Evolutionary conservation across 2,797 vertebrate species (phyloP).

Genomic region (Takifugu ocellatus): DNA sequence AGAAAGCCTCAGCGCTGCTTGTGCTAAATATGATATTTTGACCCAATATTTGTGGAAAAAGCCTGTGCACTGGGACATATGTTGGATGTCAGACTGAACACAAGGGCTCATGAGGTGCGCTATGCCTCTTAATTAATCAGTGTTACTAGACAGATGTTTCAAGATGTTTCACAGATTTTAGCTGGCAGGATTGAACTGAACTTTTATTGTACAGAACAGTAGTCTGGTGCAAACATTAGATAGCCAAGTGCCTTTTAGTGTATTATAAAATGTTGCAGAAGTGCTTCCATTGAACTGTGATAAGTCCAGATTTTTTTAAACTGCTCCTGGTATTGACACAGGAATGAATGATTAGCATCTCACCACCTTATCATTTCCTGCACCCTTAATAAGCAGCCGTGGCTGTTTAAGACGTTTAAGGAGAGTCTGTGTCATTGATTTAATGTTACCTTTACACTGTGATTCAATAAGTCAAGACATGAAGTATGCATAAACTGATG

Average conservation of each 20-base stretch:
- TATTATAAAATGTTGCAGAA: slow-evolving; percentile 28
- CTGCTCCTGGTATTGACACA: slow-evolving; percentile 8
- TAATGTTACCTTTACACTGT: slow-evolving; percentile 16
- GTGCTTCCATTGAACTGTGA: slow-evolving; percentile 25
- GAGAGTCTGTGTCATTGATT: slow-evolving; percentile 10
- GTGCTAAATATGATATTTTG: slow-evolving; percentile 7
- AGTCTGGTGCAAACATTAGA: slow-evolving; percentile 9
- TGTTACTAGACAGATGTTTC: slow-evolving; percentile 27
- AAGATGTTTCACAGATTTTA: slow-evolving; percentile 6
- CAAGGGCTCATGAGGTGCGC: slow-evolving; percentile 7
- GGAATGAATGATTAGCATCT: slow-evolving; percentile 14
- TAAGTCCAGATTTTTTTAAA: slow-evolving; percentile 12
- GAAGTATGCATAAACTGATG: slow-evolving; percentile 6
- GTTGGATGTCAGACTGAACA: not conserved
- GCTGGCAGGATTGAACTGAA: slow-evolving; percentile 20
- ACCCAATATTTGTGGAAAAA: not conserved
- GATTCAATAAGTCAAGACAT: slow-evolving; percentile 10
- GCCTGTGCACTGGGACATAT: slow-evolving; percentile 4
- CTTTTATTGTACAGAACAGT: not conserved
- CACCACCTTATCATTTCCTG: slow-evolving; percentile 1
- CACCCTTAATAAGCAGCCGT: slow-evolving; percentile 19
- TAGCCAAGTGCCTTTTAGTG: slow-evolving; percentile 24
- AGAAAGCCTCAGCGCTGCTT: slow-evolving; percentile 4
- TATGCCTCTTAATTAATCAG: slow-evolving; percentile 30
- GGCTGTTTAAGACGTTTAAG: slow-evolving; percentile 11